phyloP scores from a whole-genome alignment of 2,113 vertebrate genomes.

The Clupea harengus region DNA sequence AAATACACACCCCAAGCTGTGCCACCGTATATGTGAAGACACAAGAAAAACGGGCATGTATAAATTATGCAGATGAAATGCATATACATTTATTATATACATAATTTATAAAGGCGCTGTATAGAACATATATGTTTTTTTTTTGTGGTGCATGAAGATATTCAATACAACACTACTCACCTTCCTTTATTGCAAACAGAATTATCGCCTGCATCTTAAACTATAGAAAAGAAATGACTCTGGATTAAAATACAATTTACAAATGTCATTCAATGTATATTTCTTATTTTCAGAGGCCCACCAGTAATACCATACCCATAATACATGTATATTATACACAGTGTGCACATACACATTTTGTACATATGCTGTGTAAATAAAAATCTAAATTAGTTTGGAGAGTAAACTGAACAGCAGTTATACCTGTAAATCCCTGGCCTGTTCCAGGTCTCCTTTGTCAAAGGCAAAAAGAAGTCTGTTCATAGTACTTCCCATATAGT shows the following conservation, averaged over 20 bases:
- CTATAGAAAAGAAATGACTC: conserved; percentile 45
- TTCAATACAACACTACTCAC: conserved; percentile 56
- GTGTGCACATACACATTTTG: neutral
- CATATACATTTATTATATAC: neutral
- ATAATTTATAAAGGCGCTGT: neutral
- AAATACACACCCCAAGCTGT: neutral
- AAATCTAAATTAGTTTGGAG: neutral
- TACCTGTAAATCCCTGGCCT: conserved; percentile 84
- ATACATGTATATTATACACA: neutral
- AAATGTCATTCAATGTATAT: neutral
- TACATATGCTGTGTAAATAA: neutral
- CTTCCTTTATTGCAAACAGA: conserved; percentile 52
- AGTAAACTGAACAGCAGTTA: neutral
- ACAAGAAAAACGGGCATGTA: neutral
- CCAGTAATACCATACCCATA: neutral
- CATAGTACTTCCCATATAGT: conserved; percentile 78
- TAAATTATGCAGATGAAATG: neutral
- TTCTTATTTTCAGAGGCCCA: neutral
- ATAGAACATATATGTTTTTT: too few relatives aligned
- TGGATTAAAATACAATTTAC: conserved; percentile 19
- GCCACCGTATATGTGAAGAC: neutral
- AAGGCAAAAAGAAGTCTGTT: conserved; percentile 80
- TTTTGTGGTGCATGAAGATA: neutral
- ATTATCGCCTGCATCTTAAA: conserved; percentile 70
- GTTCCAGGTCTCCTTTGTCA: conserved; percentile 66